Conservation (phyloP, 2,888 invertebrate species). For the Branchellion lobata region DNA sequence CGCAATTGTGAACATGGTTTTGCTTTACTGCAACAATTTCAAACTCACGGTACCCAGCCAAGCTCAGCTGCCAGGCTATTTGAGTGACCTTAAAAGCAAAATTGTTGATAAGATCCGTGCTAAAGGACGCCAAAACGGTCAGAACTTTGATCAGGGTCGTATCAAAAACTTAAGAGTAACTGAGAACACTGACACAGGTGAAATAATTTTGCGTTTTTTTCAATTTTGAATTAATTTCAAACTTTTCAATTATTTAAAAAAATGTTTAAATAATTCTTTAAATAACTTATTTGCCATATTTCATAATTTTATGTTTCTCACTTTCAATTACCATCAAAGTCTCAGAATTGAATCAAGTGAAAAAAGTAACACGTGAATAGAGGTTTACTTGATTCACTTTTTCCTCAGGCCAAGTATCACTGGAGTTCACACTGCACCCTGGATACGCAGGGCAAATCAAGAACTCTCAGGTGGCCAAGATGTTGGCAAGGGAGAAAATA, state of each 20-base stretch:
- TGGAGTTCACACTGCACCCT: slow-evolving; percentile 17
- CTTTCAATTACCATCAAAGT: too few relatives aligned
- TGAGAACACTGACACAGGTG: slow-evolving; percentile 31
- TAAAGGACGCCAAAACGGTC: too few relatives aligned
- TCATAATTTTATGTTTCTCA: too few relatives aligned
- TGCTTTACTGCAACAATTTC: slow-evolving; percentile 32
- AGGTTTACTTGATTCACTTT: too few relatives aligned
- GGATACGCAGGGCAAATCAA: neutral
- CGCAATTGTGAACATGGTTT: neutral
- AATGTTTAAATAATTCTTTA: too few relatives aligned
- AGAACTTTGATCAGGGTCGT: neutral
- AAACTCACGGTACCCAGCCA: neutral
- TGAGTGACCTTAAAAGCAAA: neutral
- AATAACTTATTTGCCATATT: too few relatives aligned
- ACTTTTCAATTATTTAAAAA: too few relatives aligned
- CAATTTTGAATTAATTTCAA: neutral
- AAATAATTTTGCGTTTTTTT: too few relatives aligned
- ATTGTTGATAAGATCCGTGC: too few relatives aligned
- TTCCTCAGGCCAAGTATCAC: slow-evolving; percentile 1
- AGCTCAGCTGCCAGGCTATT: neutral
- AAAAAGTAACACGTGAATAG: too few relatives aligned
- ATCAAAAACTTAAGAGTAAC: slow-evolving; percentile 17
- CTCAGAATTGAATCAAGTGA: too few relatives aligned
- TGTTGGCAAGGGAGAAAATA: neutral
- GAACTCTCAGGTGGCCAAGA: neutral